Evolutionary conservation across 2,888 invertebrate species (phyloP).

Genomic region (Perizoma affinitatum): DNA sequence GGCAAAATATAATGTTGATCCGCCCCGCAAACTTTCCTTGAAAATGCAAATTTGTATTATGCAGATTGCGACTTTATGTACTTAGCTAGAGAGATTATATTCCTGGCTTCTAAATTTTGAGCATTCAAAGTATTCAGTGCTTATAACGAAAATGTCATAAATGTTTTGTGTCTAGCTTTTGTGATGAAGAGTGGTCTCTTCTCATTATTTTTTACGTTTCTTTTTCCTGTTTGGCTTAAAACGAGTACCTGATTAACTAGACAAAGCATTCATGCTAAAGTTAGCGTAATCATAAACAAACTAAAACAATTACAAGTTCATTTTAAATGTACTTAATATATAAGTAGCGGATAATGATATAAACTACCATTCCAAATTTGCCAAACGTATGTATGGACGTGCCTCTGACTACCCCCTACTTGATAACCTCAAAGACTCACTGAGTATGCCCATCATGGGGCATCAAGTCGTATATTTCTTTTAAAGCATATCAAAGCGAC

Average conservation of each 20-base stretch:
- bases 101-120: conserved; percentile 27
- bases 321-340: no score
- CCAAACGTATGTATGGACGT: no score
- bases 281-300: neutral
- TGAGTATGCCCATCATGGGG: no score
- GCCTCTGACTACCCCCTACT: no score
- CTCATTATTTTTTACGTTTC: conserved; percentile 54
- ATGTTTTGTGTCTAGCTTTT: conserved; percentile 52
- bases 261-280: neutral
- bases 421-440: no score
- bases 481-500: no score
- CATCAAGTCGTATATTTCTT: no score
- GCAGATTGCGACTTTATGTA: conserved; percentile 35
- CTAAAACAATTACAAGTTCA: no score
- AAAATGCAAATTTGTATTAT: conserved; percentile 37
- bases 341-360: no score
- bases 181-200: conserved; percentile 45
- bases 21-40: conserved; percentile 34
- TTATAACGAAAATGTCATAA: conserved; percentile 52
- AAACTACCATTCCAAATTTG: no score
- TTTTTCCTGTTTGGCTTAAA: conserved; percentile 43
- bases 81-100: conserved; percentile 31
- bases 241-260: neutral
- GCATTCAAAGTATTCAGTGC: conserved; percentile 51
- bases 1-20: conserved; percentile 34